phyloP scores from a whole-genome alignment of 2,113 vertebrate species.

The Struthidea cinerea region DNA sequence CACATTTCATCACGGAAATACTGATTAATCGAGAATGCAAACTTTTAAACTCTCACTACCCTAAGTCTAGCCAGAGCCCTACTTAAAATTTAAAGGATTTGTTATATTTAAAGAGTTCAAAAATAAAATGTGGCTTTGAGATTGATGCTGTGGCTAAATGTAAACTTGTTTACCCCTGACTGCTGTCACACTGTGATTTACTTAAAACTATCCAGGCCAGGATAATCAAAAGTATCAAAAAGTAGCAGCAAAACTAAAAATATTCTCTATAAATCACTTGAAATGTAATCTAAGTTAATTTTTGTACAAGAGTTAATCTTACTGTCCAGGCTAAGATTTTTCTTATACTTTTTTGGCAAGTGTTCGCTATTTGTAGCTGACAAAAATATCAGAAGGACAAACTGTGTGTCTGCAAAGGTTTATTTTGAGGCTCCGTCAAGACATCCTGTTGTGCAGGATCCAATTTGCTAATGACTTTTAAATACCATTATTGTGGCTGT shows the following conservation, averaged over 20 bases:
- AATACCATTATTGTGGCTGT: neutral
- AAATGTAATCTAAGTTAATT: neutral
- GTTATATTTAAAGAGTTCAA: neutral
- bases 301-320: neutral
- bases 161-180: neutral
- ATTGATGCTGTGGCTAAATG: neutral
- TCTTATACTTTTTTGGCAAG: neutral
- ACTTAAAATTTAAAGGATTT: neutral
- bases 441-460: neutral
- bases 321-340: neutral
- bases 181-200: neutral
- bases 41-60: neutral
- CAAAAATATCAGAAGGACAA: neutral
- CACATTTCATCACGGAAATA: neutral
- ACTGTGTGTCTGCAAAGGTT: neutral
- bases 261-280: neutral
- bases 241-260: neutral
- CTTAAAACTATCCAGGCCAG: neutral
- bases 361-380: neutral
- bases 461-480: neutral
- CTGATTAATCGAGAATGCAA: neutral
- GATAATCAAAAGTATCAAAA: neutral
- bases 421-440: neutral
- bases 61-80: neutral
- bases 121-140: neutral